phyloP scores from a whole-genome alignment of 2,888 invertebrate species.

The Ormyrus rosae region DNA sequence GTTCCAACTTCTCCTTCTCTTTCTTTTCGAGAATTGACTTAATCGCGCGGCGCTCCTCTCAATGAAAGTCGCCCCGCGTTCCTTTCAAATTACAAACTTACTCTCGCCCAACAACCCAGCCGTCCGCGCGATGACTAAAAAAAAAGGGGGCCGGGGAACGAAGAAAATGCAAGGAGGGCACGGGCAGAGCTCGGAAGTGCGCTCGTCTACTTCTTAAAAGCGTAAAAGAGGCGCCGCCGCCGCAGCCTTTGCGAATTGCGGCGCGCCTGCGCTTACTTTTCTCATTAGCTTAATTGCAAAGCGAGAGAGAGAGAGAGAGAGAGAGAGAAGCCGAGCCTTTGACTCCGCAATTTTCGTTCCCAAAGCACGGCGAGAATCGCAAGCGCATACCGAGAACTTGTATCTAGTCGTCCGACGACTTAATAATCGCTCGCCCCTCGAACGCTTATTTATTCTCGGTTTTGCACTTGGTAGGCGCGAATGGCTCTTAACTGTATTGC shows the following conservation, averaged over 20 bases:
- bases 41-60: constrained; percentile 33
- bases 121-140: not conserved
- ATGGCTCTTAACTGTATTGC: too few relatives aligned
- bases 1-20: constrained; percentile 3
- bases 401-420: constrained; percentile 7
- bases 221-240: constrained; percentile 10
- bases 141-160: not conserved
- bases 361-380: not conserved
- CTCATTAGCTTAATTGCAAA: constrained; percentile 52
- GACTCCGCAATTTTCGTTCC: constrained; percentile 14
- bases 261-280: constrained; percentile 43
- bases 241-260: constrained; percentile 29
- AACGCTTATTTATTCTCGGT: not conserved
- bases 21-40: constrained; percentile 32
- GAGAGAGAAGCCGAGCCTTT: not conserved
- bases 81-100: constrained; percentile 39
- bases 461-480: not conserved
- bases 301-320: not conserved
- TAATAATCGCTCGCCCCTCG: not conserved
- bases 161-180: not conserved
- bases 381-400: not conserved
- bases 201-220: constrained; percentile 41
- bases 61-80: constrained; percentile 15
- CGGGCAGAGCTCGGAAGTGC: constrained; percentile 29
- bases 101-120: not conserved